phyloP scores from a whole-genome alignment of 35 echinoderm and acorn worm species.

The Eucidaris tribuloides region DNA sequence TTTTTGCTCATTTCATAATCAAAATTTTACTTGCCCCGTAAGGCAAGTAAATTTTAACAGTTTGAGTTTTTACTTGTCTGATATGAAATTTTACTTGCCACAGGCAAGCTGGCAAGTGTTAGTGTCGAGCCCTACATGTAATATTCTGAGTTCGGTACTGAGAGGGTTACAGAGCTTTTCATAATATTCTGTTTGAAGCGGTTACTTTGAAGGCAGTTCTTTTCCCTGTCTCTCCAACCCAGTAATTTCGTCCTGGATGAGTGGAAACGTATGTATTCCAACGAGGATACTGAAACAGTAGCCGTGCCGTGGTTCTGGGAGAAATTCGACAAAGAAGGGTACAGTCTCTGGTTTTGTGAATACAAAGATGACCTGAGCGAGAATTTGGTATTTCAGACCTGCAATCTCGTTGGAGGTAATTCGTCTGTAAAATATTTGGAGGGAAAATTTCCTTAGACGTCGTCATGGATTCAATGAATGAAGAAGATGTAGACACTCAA shows the following conservation, averaged over 20 bases:
- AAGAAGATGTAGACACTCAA: too few species aligned
- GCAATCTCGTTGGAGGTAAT: conserved; percentile 75
- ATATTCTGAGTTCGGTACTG: not conserved
- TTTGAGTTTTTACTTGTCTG: not conserved
- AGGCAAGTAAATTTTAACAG: too few species aligned
- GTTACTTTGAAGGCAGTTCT: not conserved
- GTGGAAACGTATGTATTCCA: conserved; percentile 73
- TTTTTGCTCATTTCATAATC: too few species aligned
- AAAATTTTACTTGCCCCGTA: too few species aligned
- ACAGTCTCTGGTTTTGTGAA: conserved; percentile 70
- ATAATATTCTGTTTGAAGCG: not conserved
- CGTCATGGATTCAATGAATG: too few species aligned
- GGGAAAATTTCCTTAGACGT: not conserved
- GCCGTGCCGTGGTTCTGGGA: conserved; percentile 91
- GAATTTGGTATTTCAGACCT: conserved; percentile 40
- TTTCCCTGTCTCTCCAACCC: not conserved
- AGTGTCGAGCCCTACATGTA: not conserved
- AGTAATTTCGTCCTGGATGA: conserved; percentile 81
- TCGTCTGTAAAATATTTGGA: not conserved
- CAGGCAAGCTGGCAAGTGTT: not conserved
- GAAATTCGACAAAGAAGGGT: conserved; percentile 75
- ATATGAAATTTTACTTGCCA: not conserved
- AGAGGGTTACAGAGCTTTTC: not conserved
- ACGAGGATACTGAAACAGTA: conserved; percentile 45
- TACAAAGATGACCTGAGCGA: conserved; percentile 57